Evolutionary conservation across 2,113 vertebrate genomes (phyloP).

Genomic region (Trachemys scripta): DNA sequence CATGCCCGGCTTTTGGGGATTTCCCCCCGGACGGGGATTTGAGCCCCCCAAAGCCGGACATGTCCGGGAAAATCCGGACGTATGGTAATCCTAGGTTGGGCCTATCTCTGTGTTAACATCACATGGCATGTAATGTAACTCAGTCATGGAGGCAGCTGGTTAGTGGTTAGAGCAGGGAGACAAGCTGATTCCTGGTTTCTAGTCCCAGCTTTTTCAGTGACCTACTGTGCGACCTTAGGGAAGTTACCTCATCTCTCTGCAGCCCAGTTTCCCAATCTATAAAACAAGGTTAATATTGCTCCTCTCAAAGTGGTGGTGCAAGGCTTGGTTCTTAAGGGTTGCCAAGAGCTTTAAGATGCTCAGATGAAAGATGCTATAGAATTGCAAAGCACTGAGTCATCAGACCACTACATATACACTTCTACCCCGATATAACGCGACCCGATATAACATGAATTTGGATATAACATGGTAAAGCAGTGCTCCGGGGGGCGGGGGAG

Average conservation of each 20-base stretch:
- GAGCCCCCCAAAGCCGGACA: no score
- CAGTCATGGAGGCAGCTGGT: neutral
- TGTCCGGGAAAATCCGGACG: no score
- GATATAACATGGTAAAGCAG: no score
- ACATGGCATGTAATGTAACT: neutral
- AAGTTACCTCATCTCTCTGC: neutral
- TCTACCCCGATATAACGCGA: no score
- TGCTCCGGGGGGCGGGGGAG: no score
- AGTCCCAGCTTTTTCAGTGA: neutral
- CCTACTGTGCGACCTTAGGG: neutral
- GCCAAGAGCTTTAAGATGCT: neutral
- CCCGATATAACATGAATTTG: no score
- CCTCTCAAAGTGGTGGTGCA: neutral
- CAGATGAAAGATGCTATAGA: neutral
- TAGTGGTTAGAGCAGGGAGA: neutral
- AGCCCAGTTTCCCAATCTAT: neutral
- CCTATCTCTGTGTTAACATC: neutral
- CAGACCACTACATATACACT: rapidly evolving
- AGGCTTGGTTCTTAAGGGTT: neutral
- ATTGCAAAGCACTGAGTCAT: neutral
- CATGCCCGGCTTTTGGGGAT: no score
- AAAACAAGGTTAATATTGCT: slow-evolving; percentile 25
- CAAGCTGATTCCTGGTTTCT: neutral
- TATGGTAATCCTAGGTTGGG: no score
- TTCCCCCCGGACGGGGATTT: no score